Conservation (phyloP, 2,113 vertebrate species). For the Phyllostomus hastatus region DNA sequence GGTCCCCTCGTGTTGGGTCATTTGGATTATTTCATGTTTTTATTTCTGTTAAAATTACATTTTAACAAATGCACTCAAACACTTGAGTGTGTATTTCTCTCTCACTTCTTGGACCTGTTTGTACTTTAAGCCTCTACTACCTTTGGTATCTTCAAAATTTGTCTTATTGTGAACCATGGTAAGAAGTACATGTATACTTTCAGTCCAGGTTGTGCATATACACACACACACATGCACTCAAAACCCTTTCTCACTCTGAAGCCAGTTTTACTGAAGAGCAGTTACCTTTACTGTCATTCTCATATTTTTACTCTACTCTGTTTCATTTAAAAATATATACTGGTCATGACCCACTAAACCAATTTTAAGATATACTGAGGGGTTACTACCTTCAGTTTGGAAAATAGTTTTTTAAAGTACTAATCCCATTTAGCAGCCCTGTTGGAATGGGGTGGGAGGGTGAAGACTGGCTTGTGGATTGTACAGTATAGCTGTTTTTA, state of each 20-base stretch:
- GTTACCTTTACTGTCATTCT: neutral
- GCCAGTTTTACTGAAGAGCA: neutral
- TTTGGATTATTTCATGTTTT: neutral
- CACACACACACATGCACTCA: neutral
- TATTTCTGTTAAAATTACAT: neutral
- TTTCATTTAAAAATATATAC: neutral
- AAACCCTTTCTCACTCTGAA: neutral
- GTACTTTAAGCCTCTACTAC: neutral
- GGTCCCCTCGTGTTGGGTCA: neutral
- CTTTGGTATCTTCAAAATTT: neutral
- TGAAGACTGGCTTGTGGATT: neutral
- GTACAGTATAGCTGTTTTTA: neutral
- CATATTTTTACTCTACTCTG: neutral
- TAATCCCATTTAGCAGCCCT: neutral
- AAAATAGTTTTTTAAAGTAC: conserved; percentile 16
- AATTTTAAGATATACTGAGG: neutral
- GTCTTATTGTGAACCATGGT: neutral
- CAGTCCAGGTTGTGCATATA: neutral
- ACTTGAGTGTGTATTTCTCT: neutral
- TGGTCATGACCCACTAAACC: neutral
- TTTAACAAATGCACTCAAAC: neutral
- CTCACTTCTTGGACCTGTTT: neutral
- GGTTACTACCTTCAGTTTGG: conserved; percentile 8
- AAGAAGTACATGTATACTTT: conserved; percentile 14
- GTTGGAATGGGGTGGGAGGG: neutral